Conservation (phyloP, 1,140 invertebrate species). For the Adoxophyes honmai region DNA sequence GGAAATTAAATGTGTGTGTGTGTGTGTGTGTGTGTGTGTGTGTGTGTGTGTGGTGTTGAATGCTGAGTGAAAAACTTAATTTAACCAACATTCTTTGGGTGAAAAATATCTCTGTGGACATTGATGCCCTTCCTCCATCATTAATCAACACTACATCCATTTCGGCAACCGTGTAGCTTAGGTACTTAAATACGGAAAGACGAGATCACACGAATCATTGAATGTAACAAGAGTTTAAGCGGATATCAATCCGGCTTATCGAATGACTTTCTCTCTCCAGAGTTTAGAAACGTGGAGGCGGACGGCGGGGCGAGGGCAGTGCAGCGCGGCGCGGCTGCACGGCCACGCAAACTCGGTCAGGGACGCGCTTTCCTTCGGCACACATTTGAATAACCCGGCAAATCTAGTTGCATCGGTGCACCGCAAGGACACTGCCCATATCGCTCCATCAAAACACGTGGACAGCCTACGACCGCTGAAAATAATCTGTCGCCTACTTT, state of each 20-base stretch:
- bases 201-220: not conserved
- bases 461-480: not conserved
- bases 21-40: too few species aligned
- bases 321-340: constrained; percentile 20
- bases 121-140: too few species aligned
- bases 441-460: not conserved
- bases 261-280: not conserved
- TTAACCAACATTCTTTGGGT: too few species aligned
- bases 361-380: constrained; percentile 32
- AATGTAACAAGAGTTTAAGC: not conserved
- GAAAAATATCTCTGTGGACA: too few species aligned
- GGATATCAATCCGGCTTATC: constrained; percentile 13
- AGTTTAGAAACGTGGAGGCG: constrained; percentile 4
- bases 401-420: constrained; percentile 9
- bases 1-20: too few species aligned
- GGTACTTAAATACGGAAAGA: not conserved
- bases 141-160: too few species aligned
- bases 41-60: too few species aligned
- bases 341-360: constrained; percentile 37
- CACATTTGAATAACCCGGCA: constrained; percentile 26
- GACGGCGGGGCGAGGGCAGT: constrained; percentile 17
- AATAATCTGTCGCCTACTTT: too few species aligned
- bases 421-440: not conserved
- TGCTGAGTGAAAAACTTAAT: too few species aligned
- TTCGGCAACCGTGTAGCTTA: not conserved